A percentile compares a stretch with the other conserved stretches of the same genome.
These are phyloP conservation scores for Cyprinodon tularosa DNA, from an alignment of 2,113 vertebrate species.

Conservation along the genomic window DNA sequence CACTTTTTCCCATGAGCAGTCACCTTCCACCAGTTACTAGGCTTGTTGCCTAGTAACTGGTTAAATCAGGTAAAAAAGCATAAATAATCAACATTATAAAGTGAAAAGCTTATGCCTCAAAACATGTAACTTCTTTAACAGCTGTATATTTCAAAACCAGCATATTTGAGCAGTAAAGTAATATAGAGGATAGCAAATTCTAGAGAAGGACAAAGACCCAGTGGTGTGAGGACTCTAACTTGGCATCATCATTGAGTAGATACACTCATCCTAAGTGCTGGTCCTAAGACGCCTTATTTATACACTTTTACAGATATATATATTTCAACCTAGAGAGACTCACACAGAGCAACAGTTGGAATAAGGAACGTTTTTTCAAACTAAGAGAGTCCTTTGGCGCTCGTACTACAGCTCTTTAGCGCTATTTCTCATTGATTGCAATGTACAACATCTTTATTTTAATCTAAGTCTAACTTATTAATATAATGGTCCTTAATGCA, in stretches of 20 bases:
- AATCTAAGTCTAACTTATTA: background rate
- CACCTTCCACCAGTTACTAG: background rate
- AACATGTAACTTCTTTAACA: slow-evolving; percentile 9
- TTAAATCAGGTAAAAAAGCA: background rate
- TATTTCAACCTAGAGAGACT: too few relatives aligned
- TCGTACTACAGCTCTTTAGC: too few relatives aligned
- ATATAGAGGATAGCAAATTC: background rate
- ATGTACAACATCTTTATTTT: background rate
- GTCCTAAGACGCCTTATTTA: background rate
- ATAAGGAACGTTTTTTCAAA: too few relatives aligned
- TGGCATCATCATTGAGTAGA: background rate
- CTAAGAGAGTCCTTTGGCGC: too few relatives aligned
- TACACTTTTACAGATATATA: background rate
- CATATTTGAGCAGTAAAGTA: background rate
- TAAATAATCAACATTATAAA: background rate
- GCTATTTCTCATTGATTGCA: too few relatives aligned
- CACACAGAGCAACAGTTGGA: too few relatives aligned
- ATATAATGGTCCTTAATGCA: slow-evolving; percentile 3
- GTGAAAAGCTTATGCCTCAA: background rate
- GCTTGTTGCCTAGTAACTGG: slow-evolving; percentile 34
- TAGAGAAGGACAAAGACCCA: background rate
- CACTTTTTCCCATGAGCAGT: background rate
- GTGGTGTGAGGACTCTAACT: background rate
- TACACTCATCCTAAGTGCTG: background rate
- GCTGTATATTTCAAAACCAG: background rate